Conservation (phyloP, 2,797 vertebrate species). For the Taeniopygia guttata region DNA sequence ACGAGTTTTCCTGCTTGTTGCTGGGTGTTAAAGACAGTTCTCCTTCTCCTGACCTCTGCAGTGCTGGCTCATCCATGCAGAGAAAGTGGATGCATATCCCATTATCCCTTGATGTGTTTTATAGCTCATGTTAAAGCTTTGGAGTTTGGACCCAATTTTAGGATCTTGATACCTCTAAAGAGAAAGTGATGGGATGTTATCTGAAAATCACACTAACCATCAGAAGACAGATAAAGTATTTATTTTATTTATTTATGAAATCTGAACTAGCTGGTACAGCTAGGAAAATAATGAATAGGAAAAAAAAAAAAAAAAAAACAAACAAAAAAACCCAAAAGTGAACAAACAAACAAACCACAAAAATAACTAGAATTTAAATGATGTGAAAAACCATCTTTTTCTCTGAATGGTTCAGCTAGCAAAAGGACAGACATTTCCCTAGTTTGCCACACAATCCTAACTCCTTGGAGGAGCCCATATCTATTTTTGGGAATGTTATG, state of each 20-base stretch:
- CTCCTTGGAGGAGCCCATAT: neutral
- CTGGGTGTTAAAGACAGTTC: conserved; percentile 14
- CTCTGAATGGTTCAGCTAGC: neutral
- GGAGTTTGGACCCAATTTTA: neutral
- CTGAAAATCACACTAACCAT: neutral
- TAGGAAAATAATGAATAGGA: neutral
- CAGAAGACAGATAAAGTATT: neutral
- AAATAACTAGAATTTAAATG: neutral
- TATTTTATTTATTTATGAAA: neutral
- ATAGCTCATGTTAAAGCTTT: neutral
- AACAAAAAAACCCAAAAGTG: neutral
- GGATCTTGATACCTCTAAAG: neutral
- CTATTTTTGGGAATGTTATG: neutral
- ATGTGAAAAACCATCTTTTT: neutral
- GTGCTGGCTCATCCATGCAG: conserved; percentile 36
- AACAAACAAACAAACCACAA: neutral
- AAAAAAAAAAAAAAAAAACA: neutral
- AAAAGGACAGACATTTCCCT: neutral
- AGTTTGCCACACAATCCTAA: neutral
- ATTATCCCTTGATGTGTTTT: conserved; percentile 38
- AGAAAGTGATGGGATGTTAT: neutral
- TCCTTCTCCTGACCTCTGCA: conserved; percentile 51
- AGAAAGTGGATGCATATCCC: conserved; percentile 42
- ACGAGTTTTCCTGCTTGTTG: neutral
- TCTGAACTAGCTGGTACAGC: neutral